Evolutionary conservation across 2,888 invertebrate genomes (phyloP).

Genomic region (Gandaritis pyraliata): DNA sequence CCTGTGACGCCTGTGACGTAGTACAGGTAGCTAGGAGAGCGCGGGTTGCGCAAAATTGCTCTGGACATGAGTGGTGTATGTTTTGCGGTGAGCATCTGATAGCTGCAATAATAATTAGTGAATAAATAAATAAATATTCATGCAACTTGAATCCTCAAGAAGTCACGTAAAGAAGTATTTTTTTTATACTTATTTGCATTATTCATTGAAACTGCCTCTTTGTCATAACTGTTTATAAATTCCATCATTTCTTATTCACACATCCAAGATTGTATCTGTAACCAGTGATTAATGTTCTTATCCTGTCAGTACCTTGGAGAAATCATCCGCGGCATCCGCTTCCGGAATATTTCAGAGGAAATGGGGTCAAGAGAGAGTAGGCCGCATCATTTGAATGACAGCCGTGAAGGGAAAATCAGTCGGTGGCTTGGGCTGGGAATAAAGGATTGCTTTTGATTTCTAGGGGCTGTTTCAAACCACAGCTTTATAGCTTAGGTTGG

Average conservation of each 20-base stretch:
- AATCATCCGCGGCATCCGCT: constrained; percentile 33
- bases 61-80: too few relatives aligned
- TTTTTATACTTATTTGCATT: too few relatives aligned
- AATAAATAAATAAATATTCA: too few relatives aligned
- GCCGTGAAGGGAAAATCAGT: constrained; percentile 15
- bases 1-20: too few relatives aligned
- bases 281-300: constrained; percentile 26
- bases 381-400: constrained; percentile 23
- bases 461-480: background rate
- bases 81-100: too few relatives aligned
- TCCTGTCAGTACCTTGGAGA: constrained; percentile 31
- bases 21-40: too few relatives aligned
- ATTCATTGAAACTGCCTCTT: too few relatives aligned
- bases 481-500: background rate
- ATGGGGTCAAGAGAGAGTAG: constrained; percentile 30
- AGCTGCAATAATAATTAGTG: too few relatives aligned
- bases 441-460: background rate
- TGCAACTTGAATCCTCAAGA: too few relatives aligned
- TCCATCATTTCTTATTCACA: constrained; percentile 6
- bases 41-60: too few relatives aligned
- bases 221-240: background rate
- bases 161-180: too few relatives aligned
- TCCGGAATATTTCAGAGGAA: constrained; percentile 40
- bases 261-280: constrained; percentile 12
- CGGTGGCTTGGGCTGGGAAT: background rate